These are phyloP conservation scores for Aratinga solstitialis DNA, from an alignment of 2,797 vertebrate species.

Conservation along the genomic window DNA sequence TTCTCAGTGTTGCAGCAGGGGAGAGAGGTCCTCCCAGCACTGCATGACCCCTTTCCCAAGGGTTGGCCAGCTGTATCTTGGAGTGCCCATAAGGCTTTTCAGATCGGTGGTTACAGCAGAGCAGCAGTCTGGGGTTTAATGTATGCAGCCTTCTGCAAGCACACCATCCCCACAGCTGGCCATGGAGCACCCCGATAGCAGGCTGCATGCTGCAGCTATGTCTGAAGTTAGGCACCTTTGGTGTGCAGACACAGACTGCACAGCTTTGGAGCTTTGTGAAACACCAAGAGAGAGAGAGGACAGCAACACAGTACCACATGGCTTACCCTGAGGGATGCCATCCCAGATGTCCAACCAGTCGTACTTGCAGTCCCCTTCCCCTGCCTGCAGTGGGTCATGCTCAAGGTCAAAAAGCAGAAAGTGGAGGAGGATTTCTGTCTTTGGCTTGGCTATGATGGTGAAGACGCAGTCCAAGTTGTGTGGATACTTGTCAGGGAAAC, in stretches of 20 bases:
- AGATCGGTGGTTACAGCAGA: background rate
- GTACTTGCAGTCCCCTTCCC: conserved; percentile 96
- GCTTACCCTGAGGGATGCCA: conserved; percentile 91
- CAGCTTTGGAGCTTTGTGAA: background rate
- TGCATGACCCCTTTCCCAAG: background rate
- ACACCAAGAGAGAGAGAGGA: background rate
- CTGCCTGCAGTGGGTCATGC: conserved; percentile 91
- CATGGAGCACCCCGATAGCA: fast-evolving
- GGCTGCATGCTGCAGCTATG: background rate
- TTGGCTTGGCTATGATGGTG: conserved; percentile 91
- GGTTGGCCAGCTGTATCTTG: background rate
- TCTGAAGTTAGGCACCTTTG: background rate
- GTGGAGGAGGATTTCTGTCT: conserved; percentile 92
- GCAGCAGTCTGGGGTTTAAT: background rate
- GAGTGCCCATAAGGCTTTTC: background rate
- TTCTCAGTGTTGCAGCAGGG: background rate
- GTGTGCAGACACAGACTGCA: background rate
- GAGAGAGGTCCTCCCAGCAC: background rate
- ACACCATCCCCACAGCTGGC: background rate
- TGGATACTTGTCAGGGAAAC: conserved; percentile 97
- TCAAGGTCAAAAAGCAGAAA: conserved; percentile 97
- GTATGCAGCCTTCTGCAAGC: background rate
- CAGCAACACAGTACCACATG: background rate
- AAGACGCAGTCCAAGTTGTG: conserved; percentile 96
- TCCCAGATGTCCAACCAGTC: conserved; percentile 99